Base-by-base conservation (phyloP, 37 sponge, comb jelly and placozoan species). In the Eunapius fragilis region DNA sequence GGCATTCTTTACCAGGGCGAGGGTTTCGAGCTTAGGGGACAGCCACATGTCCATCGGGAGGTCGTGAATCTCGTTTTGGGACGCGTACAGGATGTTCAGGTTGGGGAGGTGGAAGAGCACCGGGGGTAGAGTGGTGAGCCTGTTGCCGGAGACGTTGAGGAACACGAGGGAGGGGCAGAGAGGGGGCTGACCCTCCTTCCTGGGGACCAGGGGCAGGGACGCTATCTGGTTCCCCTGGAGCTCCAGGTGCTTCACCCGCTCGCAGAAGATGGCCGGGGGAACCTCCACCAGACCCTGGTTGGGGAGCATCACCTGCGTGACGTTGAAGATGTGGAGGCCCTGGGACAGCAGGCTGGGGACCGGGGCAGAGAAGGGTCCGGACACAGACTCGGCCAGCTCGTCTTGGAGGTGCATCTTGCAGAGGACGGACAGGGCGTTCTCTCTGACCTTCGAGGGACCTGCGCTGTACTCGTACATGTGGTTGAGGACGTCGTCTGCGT, bases 31-130 rank as follows among this genome's bases (percentile, higher is more conserved):
- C 17, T n/a, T 13, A 2, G 87, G 87, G 3, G 91, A 84, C 2
- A 68, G 72, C 94, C 94, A 93, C 84, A 86, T 67, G 22, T 82
- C 68, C 71, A 38, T 24, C 10, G 87, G 87, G 26, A 93, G 33
- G 19, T 69, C 68, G 26, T 69, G 36, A 31, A 93, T 86, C 35
- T 84, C 14, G 70, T 93, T 93, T 31, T 69, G 3, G 25, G 31
- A 30, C n/a, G 80, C 83, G 12, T 72, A n/a, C 19, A 93, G 82
- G 25, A 41, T 81, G 25, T 0, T 34, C 14, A 93, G 50, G 49
- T 23, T 30, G 0, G 86, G 81, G n/a, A 93, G 67, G 37, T 68
- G 50, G 68, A 93, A 93, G 25, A 89, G 24, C 19, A 49, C 87
- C 5, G 49, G n/a, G 23, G 87, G 94, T 7, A 89, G 32, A 0